These are phyloP conservation scores for Ciconia boyciana DNA, from an alignment of 2,113 vertebrate genomes.

Conservation along the genomic window DNA sequence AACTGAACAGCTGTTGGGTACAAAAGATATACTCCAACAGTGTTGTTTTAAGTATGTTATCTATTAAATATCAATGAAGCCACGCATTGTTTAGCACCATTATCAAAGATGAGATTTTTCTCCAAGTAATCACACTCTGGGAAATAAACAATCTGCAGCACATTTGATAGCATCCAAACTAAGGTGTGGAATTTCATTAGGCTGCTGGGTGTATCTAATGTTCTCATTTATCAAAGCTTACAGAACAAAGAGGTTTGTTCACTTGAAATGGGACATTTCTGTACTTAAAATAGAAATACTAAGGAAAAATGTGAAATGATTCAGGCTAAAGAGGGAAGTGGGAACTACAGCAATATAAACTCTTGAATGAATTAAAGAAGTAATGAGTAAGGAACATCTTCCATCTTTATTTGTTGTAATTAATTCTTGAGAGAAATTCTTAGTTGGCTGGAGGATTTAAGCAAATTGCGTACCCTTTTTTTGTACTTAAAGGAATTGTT, in stretches of 20 bases:
- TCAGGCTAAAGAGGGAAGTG: background rate
- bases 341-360: background rate
- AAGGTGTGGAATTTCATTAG: constrained; percentile 49
- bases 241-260: background rate
- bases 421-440: background rate
- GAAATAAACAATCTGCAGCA: constrained; percentile 57
- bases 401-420: background rate
- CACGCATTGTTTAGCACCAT: constrained; percentile 30
- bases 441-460: background rate
- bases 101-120: constrained; percentile 28
- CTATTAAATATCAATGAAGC: constrained; percentile 69
- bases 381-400: background rate
- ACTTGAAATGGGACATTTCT: background rate
- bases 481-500: background rate
- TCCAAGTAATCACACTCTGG: constrained; percentile 31
- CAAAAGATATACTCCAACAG: constrained; percentile 34
- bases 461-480: background rate
- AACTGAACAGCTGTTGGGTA: constrained; percentile 63
- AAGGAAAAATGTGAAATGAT: background rate
- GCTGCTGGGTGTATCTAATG: background rate
- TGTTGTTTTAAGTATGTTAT: constrained; percentile 57
- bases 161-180: constrained; percentile 16
- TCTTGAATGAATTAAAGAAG: background rate
- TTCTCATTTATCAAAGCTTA: constrained; percentile 54
- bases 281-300: constrained; percentile 4